Conservation (phyloP, 2,888 invertebrate genomes). For the Choristoneura rosaceana region DNA sequence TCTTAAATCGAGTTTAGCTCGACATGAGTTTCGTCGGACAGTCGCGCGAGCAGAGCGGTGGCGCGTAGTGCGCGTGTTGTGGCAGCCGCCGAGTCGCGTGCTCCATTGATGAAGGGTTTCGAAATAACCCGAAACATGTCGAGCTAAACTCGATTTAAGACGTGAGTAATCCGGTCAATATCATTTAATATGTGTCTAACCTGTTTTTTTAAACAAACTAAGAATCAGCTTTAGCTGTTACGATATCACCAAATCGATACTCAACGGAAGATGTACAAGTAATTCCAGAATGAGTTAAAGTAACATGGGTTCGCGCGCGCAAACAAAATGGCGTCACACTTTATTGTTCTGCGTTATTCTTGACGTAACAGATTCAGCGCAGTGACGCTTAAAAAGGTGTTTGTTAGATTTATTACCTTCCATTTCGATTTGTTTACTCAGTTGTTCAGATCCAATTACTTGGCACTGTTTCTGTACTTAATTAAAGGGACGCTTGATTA, state of each 20-base stretch:
- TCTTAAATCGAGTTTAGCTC: no score
- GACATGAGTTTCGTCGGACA: no score
- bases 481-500: conserved; percentile 86
- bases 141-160: no score
- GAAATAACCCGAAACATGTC: no score
- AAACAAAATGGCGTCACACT: conserved; percentile 36
- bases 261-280: neutral
- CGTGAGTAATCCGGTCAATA: no score
- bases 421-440: conserved; percentile 85
- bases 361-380: conserved; percentile 62
- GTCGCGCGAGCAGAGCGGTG: no score
- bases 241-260: conserved; percentile 8
- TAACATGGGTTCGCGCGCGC: conserved; percentile 20
- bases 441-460: conserved; percentile 86
- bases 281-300: conserved; percentile 23
- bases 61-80: no score
- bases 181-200: no score
- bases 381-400: conserved; percentile 80
- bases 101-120: no score
- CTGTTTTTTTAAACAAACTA: neutral
- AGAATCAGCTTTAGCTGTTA: neutral
- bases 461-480: conserved; percentile 86
- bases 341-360: conserved; percentile 56
- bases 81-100: no score
- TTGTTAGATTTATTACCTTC: conserved; percentile 83